phyloP scores from a whole-genome alignment of 2,113 vertebrate genomes.

The Phyllostomus discolor region DNA sequence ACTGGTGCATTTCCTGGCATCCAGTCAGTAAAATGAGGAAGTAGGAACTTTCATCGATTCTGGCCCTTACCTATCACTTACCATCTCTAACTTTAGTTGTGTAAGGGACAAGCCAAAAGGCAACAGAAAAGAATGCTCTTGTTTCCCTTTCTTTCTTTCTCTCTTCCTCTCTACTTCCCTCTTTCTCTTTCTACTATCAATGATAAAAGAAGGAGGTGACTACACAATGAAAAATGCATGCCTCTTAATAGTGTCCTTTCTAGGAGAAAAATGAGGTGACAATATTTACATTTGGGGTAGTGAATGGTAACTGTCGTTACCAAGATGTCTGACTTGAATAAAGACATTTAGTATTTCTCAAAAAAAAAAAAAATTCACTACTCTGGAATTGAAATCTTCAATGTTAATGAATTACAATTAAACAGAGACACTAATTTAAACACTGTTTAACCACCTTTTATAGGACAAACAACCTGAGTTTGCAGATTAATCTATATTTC shows the following conservation, averaged over 20 bases:
- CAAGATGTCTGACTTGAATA: not conserved
- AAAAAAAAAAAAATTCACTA: not conserved
- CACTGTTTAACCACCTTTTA: not conserved
- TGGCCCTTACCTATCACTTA: not conserved
- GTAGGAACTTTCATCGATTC: not conserved
- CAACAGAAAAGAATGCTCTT: not conserved
- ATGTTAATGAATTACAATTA: not conserved
- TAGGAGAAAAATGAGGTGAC: slow-evolving; percentile 10
- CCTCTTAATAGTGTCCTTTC: slow-evolving; percentile 13
- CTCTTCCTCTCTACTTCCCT: not conserved
- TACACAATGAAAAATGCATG: not conserved
- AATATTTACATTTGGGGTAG: slow-evolving; percentile 12
- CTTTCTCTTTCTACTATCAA: not conserved
- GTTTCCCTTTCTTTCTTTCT: not conserved
- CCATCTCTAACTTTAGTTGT: not conserved
- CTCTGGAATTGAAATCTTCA: slow-evolving; percentile 23
- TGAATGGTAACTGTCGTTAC: not conserved
- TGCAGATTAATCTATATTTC: slow-evolving; percentile 20
- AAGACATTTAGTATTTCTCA: not conserved
- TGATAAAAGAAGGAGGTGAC: not conserved
- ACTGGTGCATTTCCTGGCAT: not conserved
- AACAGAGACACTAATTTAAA: slow-evolving; percentile 7
- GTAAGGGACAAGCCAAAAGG: not conserved
- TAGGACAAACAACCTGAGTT: not conserved
- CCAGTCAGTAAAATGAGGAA: not conserved